Evolutionary conservation across 2,113 vertebrate genomes (phyloP).

Genomic region (Nibea albiflora): DNA sequence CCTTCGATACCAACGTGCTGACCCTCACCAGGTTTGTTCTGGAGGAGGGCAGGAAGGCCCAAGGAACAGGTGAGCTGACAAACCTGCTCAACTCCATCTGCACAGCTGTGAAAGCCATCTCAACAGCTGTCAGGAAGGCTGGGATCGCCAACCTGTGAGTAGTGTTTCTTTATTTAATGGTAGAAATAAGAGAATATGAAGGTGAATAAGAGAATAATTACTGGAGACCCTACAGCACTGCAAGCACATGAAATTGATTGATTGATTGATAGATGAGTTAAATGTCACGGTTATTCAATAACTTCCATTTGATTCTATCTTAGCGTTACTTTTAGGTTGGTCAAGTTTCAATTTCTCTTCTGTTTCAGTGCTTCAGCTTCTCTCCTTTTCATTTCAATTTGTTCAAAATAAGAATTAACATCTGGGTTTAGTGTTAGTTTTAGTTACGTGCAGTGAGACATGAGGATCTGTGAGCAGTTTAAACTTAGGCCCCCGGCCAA

Average conservation of each 20-base stretch:
- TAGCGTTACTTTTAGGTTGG: neutral
- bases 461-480: neutral
- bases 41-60: constrained; percentile 92
- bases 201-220: neutral
- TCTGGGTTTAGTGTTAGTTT: neutral
- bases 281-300: neutral
- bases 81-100: constrained; percentile 94
- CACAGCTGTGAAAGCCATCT: constrained; percentile 96
- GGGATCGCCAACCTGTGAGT: constrained; percentile 95
- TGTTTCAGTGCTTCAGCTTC: neutral
- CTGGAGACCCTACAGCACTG: neutral
- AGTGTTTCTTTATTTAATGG: neutral
- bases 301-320: neutral
- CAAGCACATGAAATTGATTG: too few relatives aligned
- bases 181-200: neutral
- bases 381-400: neutral
- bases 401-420: neutral
- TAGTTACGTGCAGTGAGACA: neutral
- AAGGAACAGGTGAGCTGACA: constrained; percentile 93
- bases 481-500: constrained; percentile 19
- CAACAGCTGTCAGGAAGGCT: constrained; percentile 94
- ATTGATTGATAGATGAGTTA: neutral
- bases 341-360: neutral
- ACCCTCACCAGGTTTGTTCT: constrained; percentile 96
- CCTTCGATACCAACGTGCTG: constrained; percentile 93